Base-by-base conservation (phyloP, 2,797 vertebrate genomes). In the Ctenopoma multispine region DNA sequence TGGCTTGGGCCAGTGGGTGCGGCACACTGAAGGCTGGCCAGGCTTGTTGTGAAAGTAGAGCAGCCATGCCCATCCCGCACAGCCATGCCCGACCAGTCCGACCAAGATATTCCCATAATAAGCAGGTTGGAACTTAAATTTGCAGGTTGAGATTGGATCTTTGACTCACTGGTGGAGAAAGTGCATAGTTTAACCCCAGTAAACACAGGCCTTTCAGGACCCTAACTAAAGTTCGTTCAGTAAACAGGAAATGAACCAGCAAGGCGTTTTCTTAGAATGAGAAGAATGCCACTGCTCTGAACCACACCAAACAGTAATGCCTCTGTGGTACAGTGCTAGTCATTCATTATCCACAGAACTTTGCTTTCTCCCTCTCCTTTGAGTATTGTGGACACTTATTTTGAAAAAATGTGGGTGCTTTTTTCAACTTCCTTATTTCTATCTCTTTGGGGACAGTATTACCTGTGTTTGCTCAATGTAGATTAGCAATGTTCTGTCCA, bases 161-260 rank as follows among this genome's bases (percentile, higher is more conserved):
- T 79, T 89, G 91, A 90, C 91, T 88, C 75, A 54, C 69, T 90
- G 89, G 85, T 82, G 77, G 89, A 90, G 91, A 91, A 90, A 92
- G 92, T 91, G 88, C 89, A 92, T 90, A 93, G 91, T 88, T 93
- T 83, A 82, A 84, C 81, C 83, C 75, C 85, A 79, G 92, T 94
- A 93, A 95, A 95, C 91, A 94, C 90, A 90, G 90, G 79, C 87
- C 84, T 92, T 89, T 84, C 81, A 88, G 79, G 87, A 89, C 91
- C 89, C 87, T 87, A 90, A 89, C 91, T 90, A 76, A 79, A 90
- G 81, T 79, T 83, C 43, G 49, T 77, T 91, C 85, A 83, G 92
- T 94, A 96, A 96, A 96, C 94, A 96, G 95, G 96, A 96, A 96
- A 93, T 93, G 91, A 93, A 91, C 86, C 89, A 88, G 86, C 90